Evolutionary conservation across 2,113 vertebrate genomes (phyloP), one percentile per base, ranked within the genome.

Genomic region (Psophia crepitans): DNA sequence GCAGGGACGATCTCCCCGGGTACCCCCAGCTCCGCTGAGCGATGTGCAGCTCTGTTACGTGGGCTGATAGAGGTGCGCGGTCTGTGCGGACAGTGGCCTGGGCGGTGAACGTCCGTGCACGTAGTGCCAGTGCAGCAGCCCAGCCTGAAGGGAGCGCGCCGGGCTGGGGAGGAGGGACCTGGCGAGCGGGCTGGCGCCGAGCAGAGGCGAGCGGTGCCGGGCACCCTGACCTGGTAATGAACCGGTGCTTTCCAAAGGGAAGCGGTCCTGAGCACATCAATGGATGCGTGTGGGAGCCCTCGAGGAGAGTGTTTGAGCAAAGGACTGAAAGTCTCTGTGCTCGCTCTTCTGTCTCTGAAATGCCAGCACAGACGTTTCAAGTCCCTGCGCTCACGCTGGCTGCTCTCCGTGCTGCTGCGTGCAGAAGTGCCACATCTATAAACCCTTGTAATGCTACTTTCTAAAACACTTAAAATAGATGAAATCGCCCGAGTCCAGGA

Each of bases 351-450:
- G 19, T 54, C 3, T 58, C 53, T 58, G 71, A 23, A 58, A 13
- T 9, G 18, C 26, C 22, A 2, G 41, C 2, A 48, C 74, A 49
- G 80, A 32, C 1, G 5, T 13, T 70, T 51, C 2, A 39, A 22
- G 68, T 11, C 22, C 48, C 75, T 15, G 39, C 24, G 2, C 61
- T 49, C 14, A 2, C 6, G 1, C 5, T 18, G 44, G 13, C 13
- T 56, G n/a, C 30, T 54, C 12, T 46, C 63, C 17, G 13, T n/a
- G 1, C 5, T 11, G 39, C 2, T 41, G 33, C 24, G 6, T 39
- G 39, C 18, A 0, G 2, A n/a, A 37, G 74, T 9, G 23, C 46
- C 26, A 1, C 7, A 1, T 4, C 32, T 78, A 30, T n/a, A 10
- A 48, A 5, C 5, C 51, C 32, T 20, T 28, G 20, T 12, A 14